Percentiles rank a stretch among this genome's conserved stretches.
phyloP scores from a whole-genome alignment of 2,797 vertebrate species.

The Sebastes steindachneri region DNA sequence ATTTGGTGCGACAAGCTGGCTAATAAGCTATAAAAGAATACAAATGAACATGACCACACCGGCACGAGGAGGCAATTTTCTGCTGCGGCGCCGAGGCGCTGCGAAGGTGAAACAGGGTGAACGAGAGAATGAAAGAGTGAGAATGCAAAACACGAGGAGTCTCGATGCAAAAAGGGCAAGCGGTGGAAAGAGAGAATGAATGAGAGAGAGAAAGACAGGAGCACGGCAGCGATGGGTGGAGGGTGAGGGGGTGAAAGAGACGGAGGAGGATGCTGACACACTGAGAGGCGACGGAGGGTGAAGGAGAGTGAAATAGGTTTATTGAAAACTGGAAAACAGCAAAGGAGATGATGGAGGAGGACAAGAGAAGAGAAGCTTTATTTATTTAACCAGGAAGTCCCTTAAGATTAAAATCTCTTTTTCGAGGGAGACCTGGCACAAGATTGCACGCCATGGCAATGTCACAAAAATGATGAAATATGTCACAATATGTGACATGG shows the following conservation, averaged over 20 bases:
- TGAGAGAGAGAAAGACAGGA: not conserved
- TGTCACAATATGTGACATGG: too few relatives aligned
- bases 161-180: not conserved
- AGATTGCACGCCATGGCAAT: too few relatives aligned
- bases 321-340: conserved; percentile 28
- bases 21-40: conserved; percentile 27
- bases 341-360: not conserved
- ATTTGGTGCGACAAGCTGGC: conserved; percentile 24
- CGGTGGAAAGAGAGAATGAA: not conserved
- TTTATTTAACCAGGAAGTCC: too few relatives aligned
- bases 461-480: too few relatives aligned
- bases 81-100: not conserved
- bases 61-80: conserved; percentile 15
- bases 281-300: conserved; percentile 37
- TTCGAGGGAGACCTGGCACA: too few relatives aligned
- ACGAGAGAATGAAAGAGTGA: not conserved
- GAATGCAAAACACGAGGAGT: not conserved
- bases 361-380: not conserved
- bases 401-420: too few relatives aligned
- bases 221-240: not conserved
- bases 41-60: conserved; percentile 12
- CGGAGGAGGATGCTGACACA: conserved; percentile 2
- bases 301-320: conserved; percentile 41
- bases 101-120: conserved; percentile 16
- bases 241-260: conserved; percentile 10